phyloP scores from a whole-genome alignment of 2,113 vertebrate genomes.

The Pelusios castaneus region DNA sequence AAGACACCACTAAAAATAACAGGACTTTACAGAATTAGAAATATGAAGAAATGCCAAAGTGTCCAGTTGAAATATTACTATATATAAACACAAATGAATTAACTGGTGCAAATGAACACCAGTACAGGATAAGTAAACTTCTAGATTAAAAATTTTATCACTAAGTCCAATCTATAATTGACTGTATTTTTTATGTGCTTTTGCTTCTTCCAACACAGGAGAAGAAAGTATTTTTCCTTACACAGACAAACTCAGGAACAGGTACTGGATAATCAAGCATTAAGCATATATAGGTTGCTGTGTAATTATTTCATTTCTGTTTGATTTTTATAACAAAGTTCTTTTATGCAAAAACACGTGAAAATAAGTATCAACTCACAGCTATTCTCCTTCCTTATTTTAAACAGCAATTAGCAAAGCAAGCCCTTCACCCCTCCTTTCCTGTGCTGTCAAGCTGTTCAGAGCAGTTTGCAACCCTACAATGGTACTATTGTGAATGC shows the following conservation, averaged over 20 bases:
- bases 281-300: slow-evolving; percentile 38
- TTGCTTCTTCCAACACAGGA: background rate
- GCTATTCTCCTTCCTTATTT: slow-evolving; percentile 73
- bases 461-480: slow-evolving; percentile 85
- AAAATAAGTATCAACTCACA: slow-evolving; percentile 76
- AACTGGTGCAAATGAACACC: background rate
- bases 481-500: slow-evolving; percentile 92
- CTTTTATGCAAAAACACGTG: slow-evolving; percentile 46
- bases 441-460: slow-evolving; percentile 85
- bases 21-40: background rate
- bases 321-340: slow-evolving; percentile 37
- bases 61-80: background rate
- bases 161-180: background rate
- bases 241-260: background rate
- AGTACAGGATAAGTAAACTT: background rate
- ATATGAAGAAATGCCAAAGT: background rate
- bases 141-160: background rate
- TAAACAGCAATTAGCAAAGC: slow-evolving; percentile 86
- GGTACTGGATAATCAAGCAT: slow-evolving; percentile 29
- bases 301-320: slow-evolving; percentile 47
- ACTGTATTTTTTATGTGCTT: background rate
- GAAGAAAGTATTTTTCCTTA: slow-evolving; percentile 2
- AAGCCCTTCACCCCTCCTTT: slow-evolving; percentile 73
- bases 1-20: background rate
- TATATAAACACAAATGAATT: background rate